Evolutionary conservation across 2,888 invertebrate species (phyloP), one percentile per base, ranked within the genome.

Genomic region (Caenorhabditis sp.): DNA sequence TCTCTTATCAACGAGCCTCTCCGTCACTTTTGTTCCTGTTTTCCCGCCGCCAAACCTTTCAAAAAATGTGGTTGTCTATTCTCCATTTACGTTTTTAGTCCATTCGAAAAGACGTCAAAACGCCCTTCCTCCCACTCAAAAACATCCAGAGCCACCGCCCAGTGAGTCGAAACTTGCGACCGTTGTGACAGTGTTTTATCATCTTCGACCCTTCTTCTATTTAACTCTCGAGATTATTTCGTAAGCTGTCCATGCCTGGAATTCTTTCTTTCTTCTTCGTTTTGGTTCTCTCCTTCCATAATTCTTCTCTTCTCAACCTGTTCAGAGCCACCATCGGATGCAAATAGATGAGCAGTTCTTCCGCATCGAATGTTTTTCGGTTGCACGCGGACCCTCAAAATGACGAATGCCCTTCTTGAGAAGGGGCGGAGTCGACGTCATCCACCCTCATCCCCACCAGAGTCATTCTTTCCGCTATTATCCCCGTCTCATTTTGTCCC

Each of bases 321-420:
- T 40, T 13, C 40, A 13, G 40, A 40, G 40, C 40, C n/a, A 18
- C 47, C 18, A 40, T 15, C 40, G 40, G 40, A 40, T 40, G 13
- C 40, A 40, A 2, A 47, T 5, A 47, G n/a, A n/a, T 47, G n/a
- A 18, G 18, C 18, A 47, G 47, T 47, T 47, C 5, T 18, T 32
- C 32, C 32, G n/a, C n/a, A n/a, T 51, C 51, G 13, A 51, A 26
- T 51, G 51, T 51, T 51, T 51, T 47, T 18, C 47, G 47, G 6
- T 18, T 40, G 40, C 40, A 6, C 40, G 40, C 5, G n/a, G 11
- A 24, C 8, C 15, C 44, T 13, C 44, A 3, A 51, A 51, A 51
- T 51, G 51, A 51, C 51, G 26, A 51, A 51, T 51, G 51, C n/a
- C 51, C 51, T 51, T 51, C 51, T 26, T 26, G 13, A 55, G n/a